Evolutionary conservation across 2,888 invertebrate genomes (phyloP).

Genomic region (Antheraea assamensis): DNA sequence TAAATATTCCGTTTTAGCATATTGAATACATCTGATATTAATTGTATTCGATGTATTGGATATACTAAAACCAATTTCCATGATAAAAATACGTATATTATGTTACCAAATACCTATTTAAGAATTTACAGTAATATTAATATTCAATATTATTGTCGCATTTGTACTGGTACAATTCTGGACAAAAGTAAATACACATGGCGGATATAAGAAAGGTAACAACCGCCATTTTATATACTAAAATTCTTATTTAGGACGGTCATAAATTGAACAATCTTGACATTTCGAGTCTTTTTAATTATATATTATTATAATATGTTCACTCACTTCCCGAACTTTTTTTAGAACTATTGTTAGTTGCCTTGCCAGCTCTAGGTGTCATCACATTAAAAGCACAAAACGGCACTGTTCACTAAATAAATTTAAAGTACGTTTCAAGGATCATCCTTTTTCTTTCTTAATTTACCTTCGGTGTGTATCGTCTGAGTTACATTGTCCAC

Average conservation of each 20-base stretch:
- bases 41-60: neutral
- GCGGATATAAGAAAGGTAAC: neutral
- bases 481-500: conserved; percentile 95
- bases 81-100: neutral
- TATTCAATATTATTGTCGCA: conserved; percentile 1
- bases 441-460: conserved; percentile 93
- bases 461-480: conserved; percentile 95
- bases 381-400: neutral
- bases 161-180: conserved; percentile 3
- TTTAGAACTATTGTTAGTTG: neutral
- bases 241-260: neutral
- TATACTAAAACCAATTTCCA: neutral
- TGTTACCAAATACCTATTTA: conserved; percentile 3
- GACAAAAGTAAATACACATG: neutral
- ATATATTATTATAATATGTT: neutral
- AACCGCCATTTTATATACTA: conserved; percentile 4
- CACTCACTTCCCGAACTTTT: neutral
- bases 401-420: neutral
- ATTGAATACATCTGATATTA: neutral
- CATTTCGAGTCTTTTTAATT: neutral
- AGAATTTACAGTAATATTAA: neutral
- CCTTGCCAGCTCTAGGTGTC: neutral
- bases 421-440: conserved; percentile 48
- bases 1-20: neutral
- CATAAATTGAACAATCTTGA: conserved; percentile 4